Evolutionary conservation across 2,113 vertebrate genomes (phyloP), one percentile per base, ranked within the genome.

Genomic region (Sorex fumeus): DNA sequence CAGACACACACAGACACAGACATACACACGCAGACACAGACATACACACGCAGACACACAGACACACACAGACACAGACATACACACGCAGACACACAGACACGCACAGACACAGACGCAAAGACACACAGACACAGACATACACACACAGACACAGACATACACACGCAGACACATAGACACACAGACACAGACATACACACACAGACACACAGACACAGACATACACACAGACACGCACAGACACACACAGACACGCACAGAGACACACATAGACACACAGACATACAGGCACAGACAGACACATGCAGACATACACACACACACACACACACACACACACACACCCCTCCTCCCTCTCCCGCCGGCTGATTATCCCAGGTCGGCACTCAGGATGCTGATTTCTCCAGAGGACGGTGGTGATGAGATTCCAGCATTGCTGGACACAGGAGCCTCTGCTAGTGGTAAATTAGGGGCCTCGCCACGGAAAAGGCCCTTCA

Each of bases 371-470:
- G 23, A 66, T 40, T 88, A 93, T 95, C 79, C 71, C 88, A 87
- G 47, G 82, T 95, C 40, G 90, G 32, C 81, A 81, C 81, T 64
- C 88, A 69, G 8, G 72, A 92, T 50, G 45, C 34, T 86, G 69
- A 90, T 84, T 95, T 96, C 88, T 93, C 95, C 40, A 9, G 88
- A 90, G 75, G 90, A 71, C 87, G 43, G 7, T 80, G 78, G 76
- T 76, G 47, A 88, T 28, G 27, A 13, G 64, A 88, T 88, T 91
- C 79, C 19, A 88, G 30, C 47, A 87, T 90, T 84, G 66, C 62
- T 76, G n/a, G 69, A 50, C 78, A 28, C 78, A 86, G 75, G 72
- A 95, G 91, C 82, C 34, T 84, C 76, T 60, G 71, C 76, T 78
- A 75, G 45, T 32, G 67, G 28, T 87, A 76, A 93, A 74, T 86